Evolutionary conservation across 1,140 invertebrate genomes (phyloP), one percentile per base, ranked within the genome.

Genomic region (Riptortus pedestris): DNA sequence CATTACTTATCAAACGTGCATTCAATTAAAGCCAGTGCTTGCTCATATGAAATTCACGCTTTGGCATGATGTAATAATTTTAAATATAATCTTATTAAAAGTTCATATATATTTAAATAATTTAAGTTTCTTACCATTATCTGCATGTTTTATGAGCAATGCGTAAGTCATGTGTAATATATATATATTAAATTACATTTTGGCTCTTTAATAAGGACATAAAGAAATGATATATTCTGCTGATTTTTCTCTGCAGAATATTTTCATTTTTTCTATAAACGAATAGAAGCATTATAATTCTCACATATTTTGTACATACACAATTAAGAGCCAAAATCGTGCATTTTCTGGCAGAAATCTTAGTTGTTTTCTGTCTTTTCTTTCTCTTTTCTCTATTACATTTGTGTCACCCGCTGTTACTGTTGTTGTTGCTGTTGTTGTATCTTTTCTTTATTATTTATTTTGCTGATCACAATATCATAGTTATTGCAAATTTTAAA

Each of bases 281-380:
- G n/a, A n/a, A n/a, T n/a, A n/a, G n/a, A n/a, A n/a, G n/a, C n/a
- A n/a, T n/a, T n/a, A n/a, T n/a, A n/a, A n/a, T n/a, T n/a, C n/a
- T n/a, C n/a, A n/a, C n/a, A n/a, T n/a, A n/a, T n/a, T n/a, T n/a
- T n/a, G n/a, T n/a, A n/a, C n/a, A n/a, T n/a, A n/a, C n/a, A n/a
- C 31, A 5, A 24, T 24, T 26, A 55, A 55, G 51, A 55, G 51
- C 51, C 51, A 55, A 55, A 55, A 55, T 55, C 22, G 24, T 55
- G 51, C 51, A 55, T 4, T 55, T 55, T 55, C 51, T 55, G 51
- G 51, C 51, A 55, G 51, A 55, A 55, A 55, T 24, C 4, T 55
- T 38, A 38, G 5, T 38, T n/a, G n/a, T n/a, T 38, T 38, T 38
- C 31, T 38, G 5, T 14, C 31, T 14, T 38, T 38, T 7, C 31